Base-by-base conservation (phyloP, 2,888 invertebrate species). In the Malthinus seriepunctatus region DNA sequence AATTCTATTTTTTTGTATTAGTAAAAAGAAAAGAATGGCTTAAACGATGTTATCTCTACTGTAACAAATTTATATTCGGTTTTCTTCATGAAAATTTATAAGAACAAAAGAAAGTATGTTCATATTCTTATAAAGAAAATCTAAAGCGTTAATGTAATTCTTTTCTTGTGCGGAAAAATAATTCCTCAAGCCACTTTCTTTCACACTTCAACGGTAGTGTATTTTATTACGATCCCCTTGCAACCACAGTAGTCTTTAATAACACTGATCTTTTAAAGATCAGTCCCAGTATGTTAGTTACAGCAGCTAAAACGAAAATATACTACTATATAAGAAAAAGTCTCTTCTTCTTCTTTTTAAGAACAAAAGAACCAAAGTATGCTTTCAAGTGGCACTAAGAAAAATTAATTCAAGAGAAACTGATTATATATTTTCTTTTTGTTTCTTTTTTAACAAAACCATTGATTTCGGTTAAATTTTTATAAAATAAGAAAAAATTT, bases 241-340 rank as follows among this genome's bases (percentile, higher is more conserved):
- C 60, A 60, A 57, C 56, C 57, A 51, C 54, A 60, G 57, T 55
- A 56, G 50, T 57, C 60, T 60, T 60, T 63, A 63, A 63, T 63
- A 63, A 63, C 57, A 60, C 55, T 60, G 57, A 63, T 63, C 63
- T 63, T 63, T 63, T 63, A 63, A 63, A 63, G 63, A 63, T 63
- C 60, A 63, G 58, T 42, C 39, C 23, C 52, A 52, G 55, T 57
- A 60, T 57, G 60, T 63, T 63, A 63, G 63, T 63, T 61, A 63
- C 63, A 63, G 60, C 52, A 56, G 45, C 54, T 44, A 32, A 38
- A 51, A 61, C 23, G 23, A 23, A 23, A 23, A 23, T 23, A 23
- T 23, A 5, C 23, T 23, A 5, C n/a, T 23, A 5, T 42, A 51
- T 51, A 60, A 60, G n/a, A 60, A 54, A 34, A 49, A 49, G 53